Conservation (phyloP, 2,888 invertebrate species). For the Ophion slaviceki region DNA sequence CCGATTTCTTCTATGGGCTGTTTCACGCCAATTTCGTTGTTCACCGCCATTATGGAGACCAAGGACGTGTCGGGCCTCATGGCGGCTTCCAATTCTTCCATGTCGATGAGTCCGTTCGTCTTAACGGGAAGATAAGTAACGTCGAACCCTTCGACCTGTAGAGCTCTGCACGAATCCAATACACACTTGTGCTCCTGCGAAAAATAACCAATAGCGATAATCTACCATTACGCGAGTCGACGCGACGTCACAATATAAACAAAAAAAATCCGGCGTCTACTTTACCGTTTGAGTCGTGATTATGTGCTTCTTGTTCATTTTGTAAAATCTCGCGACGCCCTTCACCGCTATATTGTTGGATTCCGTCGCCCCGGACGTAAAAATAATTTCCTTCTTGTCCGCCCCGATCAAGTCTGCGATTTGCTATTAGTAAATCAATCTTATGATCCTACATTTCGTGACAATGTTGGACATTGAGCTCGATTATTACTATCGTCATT, state of each 20-base stretch:
- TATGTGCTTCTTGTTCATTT: slow-evolving; percentile 95
- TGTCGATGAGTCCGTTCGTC: slow-evolving; percentile 92
- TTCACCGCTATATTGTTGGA: slow-evolving; percentile 99
- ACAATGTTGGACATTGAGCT: not conserved
- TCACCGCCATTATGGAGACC: slow-evolving; percentile 98
- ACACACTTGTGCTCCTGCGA: slow-evolving; percentile 99
- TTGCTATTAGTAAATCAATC: slow-evolving; percentile 85
- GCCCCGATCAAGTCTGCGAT: slow-evolving; percentile 95
- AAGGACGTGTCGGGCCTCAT: slow-evolving; percentile 96
- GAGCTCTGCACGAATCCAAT: slow-evolving; percentile 96
- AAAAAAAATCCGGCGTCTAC: not conserved
- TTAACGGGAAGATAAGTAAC: slow-evolving; percentile 98
- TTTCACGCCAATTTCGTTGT: slow-evolving; percentile 99
- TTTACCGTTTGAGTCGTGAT: slow-evolving; percentile 98
- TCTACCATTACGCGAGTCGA: slow-evolving; percentile 1
- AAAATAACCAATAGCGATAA: slow-evolving; percentile 33
- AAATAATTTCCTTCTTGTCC: slow-evolving; percentile 98
- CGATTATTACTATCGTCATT: not conserved
- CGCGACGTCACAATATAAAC: slow-evolving; percentile 43
- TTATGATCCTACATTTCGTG: not conserved
- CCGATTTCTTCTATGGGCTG: slow-evolving; percentile 98
- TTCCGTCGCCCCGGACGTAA: slow-evolving; percentile 99
- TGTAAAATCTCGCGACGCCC: slow-evolving; percentile 98
- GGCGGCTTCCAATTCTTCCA: slow-evolving; percentile 91
- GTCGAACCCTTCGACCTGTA: slow-evolving; percentile 97